Conservation (phyloP, 92 coral and sea anemone genomes). For the Meandrina meandrites region DNA sequence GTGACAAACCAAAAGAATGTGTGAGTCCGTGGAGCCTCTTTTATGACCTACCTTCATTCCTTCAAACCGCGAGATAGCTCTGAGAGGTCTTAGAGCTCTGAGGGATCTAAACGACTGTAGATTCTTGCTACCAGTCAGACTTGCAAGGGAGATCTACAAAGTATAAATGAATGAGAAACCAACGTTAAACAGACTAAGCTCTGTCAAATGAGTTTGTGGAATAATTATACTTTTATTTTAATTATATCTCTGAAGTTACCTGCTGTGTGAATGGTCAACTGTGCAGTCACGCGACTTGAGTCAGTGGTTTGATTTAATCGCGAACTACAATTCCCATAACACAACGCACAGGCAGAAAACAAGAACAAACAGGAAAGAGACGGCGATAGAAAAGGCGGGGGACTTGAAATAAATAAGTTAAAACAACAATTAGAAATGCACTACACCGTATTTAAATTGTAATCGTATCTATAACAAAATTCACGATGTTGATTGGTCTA, state of each 20-base stretch:
- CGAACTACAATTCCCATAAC: too few species aligned
- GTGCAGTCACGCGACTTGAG: neutral
- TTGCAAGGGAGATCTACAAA: conserved; percentile 92
- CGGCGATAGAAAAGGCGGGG: neutral
- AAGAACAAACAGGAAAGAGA: neutral
- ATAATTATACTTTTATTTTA: too few species aligned
- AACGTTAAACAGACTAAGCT: too few species aligned
- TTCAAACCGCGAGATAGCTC: conserved; percentile 98
- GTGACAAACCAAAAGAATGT: neutral
- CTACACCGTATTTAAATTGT: too few species aligned
- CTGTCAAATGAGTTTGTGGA: too few species aligned
- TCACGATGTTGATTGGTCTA: too few species aligned
- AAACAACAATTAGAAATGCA: neutral
- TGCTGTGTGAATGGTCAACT: neutral
- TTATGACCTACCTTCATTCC: conserved; percentile 92
- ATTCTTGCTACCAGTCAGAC: conserved; percentile 78
- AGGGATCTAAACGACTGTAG: conserved; percentile 95
- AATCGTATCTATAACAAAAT: too few species aligned
- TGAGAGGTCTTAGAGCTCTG: conserved; percentile 95
- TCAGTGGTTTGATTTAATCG: too few species aligned
- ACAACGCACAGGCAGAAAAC: neutral
- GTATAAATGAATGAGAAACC: neutral
- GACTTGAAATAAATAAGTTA: neutral
- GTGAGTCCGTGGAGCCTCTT: neutral
- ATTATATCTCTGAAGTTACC: neutral